A percentile compares a stretch with the other conserved stretches of the same genome.
Conservation (phyloP, 2,113 vertebrate species). For the Probosciger aterrimus region DNA sequence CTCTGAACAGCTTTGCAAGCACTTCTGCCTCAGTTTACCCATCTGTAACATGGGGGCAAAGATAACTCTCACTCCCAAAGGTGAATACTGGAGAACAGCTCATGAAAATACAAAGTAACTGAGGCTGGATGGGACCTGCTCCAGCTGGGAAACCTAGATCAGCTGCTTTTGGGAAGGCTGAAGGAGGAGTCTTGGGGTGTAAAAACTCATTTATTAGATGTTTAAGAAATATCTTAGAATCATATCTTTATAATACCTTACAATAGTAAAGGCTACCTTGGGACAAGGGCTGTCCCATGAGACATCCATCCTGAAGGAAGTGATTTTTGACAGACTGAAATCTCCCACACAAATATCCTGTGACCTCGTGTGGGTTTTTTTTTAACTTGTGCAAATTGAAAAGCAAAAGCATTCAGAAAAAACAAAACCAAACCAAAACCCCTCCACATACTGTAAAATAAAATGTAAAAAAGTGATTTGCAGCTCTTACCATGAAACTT, state of each 20-base stretch:
- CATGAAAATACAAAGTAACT: not conserved
- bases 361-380: not conserved
- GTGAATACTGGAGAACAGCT: not conserved
- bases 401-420: not conserved
- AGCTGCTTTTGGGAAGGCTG: not conserved
- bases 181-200: not conserved
- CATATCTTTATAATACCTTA: not conserved
- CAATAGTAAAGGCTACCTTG: not conserved
- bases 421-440: not conserved
- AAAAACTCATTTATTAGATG: not conserved
- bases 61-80: not conserved
- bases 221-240: not conserved
- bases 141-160: not conserved
- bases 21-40: not conserved
- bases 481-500: not conserved
- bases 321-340: not conserved
- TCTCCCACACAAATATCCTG: not conserved
- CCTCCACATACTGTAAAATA: not conserved
- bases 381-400: not conserved
- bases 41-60: not conserved
- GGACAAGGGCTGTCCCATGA: not conserved
- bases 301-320: not conserved
- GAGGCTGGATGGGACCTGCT: not conserved
- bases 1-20: not conserved
- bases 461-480: not conserved